Evolutionary conservation across 2,888 invertebrate genomes (phyloP), one percentile per base, ranked within the genome.

Genomic region (Acanthosoma haemorrhoidale): DNA sequence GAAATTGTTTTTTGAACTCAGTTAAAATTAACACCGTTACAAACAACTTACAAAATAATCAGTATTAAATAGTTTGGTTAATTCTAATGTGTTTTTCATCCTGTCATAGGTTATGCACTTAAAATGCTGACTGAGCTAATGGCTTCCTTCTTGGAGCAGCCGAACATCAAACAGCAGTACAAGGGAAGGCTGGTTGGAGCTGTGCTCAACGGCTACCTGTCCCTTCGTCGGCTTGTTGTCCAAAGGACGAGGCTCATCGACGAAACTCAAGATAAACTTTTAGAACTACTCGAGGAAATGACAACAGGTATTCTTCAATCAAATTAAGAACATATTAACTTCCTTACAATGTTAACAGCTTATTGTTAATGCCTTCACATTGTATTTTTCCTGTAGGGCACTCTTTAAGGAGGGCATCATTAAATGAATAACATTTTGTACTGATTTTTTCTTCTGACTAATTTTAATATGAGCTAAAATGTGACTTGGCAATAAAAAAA

Each of bases 231-330:
- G 72, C 84, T 98, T 21, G 92, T 97, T 0, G 94, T 97, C 39
- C 97, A 97, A 81, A 85, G 97, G 71, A 97, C 97, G 0, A 87
- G 96, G 67, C 85, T 96, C 66, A 94, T 97, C 38, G 97, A 97
- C 80, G 96, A 96, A 80, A 96, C 97, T 4, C 96, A 97, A 81
- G 95, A 95, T 80, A 95, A 94, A 78, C 83, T 97, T 51, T 83
- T 97, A 9, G 94, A 94, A 78, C 84, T 96, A 76, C 83, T 97
- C 15, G 96, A 97, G 81, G 95, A 96, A 80, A 94, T 97, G 90
- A 97, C 96, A 0, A 92, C 91, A 4, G 93, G 91, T 88, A 76
- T 15, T 21, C 2, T 34, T 43, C 16, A 59, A 59, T 16, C 5
- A 18, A 63, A n/a, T n/a, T n/a, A n/a, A n/a, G n/a, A n/a, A n/a